Percentiles rank a stretch among this genome's conserved stretches.
These are phyloP conservation scores for Stratiolaelaps scimitus DNA, from an alignment of 1,140 invertebrate genomes.

Conservation along the genomic window DNA sequence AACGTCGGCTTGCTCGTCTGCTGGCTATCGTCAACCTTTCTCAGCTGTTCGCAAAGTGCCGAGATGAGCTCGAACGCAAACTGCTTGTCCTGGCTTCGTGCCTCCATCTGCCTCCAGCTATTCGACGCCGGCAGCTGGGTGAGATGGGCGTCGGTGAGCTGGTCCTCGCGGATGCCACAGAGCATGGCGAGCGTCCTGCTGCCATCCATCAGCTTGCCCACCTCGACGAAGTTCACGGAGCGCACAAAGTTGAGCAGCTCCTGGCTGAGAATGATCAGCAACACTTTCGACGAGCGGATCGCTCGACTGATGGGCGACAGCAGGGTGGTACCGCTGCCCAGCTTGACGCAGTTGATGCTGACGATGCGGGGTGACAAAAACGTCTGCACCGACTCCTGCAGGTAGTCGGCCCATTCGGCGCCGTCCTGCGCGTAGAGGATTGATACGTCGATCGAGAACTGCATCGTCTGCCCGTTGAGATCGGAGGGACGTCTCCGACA, in stretches of 20 bases:
- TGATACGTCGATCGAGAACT: conserved; percentile 24
- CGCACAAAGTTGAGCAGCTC: conserved; percentile 34
- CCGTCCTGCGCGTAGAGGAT: conserved; percentile 23
- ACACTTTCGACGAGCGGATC: conserved; percentile 10
- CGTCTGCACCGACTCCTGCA: conserved; percentile 27
- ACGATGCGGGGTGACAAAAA: conserved; percentile 6
- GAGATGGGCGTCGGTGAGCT: conserved; percentile 45
- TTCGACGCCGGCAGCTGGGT: conserved; percentile 54
- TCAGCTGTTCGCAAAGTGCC: conserved; percentile 31
- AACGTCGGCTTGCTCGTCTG: conserved; percentile 51
- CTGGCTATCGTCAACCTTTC: conserved; percentile 30
- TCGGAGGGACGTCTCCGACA: conserved; percentile 8
- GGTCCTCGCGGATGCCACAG: conserved; percentile 54
- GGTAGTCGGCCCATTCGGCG: conserved; percentile 23
- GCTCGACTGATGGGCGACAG: conserved; percentile 28
- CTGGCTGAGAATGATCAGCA: conserved; percentile 19
- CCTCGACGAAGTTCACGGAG: conserved; percentile 45
- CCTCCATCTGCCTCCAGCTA: conserved; percentile 61
- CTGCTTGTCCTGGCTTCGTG: conserved; percentile 60
- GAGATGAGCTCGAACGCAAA: conserved; percentile 65
- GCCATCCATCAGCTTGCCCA: conserved; percentile 52
- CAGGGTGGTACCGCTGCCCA: conserved; percentile 29
- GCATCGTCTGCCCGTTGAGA: neutral
- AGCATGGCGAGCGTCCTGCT: conserved; percentile 63
- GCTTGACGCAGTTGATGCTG: conserved; percentile 26